Base-by-base conservation (phyloP, 2,113 vertebrate species). In the Epinephelus lanceolatus region DNA sequence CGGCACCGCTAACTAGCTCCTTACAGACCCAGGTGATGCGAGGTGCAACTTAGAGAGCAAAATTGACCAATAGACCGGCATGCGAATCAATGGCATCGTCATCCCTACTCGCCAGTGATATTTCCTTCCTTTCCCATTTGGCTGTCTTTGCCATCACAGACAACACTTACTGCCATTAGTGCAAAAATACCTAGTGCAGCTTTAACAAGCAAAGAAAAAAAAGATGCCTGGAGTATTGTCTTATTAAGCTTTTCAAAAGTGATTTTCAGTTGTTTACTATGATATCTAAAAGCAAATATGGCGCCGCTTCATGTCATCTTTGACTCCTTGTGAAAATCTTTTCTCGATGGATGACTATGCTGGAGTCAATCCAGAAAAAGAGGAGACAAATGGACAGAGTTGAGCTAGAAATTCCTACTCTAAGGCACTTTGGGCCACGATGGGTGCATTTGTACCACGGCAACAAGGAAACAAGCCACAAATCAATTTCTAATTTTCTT, bases 401-500 rank as follows among this genome's bases (percentile, higher is more conserved):
- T 52, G 47, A 68, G 66, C 19, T 18, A 63, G 67, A 83, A 33
- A 84, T 57, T 65, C 33, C 67, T 47, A 21, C 65, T 85, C 8
- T n/a, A 15, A 82, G 47, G 84, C 84, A 89, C 87, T 86, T 85
- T 90, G 76, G 74, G 70, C 71, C 61, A 51, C 14, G 5, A 74
- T 61, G 53, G 52, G 63, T 25, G 23, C 72, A 63, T 62, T 71
- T 66, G 56, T 80, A 69, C 75, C 45, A 72, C n/a, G 61, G 71
- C 73, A 78, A 80, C 72, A 23, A 71, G 82, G 68, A 84, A 80
- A 79, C 11, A 86, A 90, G 85, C 86, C 90, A 92, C 86, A 65
- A 84, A 76, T 81, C 65, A 57, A 56, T 82, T 77, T 80, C 14
- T 21, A 66, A 57, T 82, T 49, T 66, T 70, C 17, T 45, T 45